A percentile compares a stretch with the other conserved stretches of the same genome.
phyloP scores from a whole-genome alignment of 1,140 invertebrate genomes.

The Plectrocnemia conspersa region DNA sequence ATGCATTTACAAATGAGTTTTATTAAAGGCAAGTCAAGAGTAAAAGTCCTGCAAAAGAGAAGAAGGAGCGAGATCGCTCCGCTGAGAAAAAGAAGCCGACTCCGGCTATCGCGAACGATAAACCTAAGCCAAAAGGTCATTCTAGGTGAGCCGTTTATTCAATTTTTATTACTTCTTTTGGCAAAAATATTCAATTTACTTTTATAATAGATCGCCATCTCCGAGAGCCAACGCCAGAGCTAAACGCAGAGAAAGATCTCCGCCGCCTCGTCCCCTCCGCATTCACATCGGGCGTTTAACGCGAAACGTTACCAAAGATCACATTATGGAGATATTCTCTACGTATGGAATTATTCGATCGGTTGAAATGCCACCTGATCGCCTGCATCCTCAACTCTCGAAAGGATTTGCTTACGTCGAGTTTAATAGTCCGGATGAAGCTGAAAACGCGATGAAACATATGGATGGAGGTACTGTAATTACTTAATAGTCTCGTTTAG shows the following conservation, averaged over 20 bases:
- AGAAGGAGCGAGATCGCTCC: slow-evolving; percentile 48
- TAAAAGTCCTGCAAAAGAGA: slow-evolving; percentile 50
- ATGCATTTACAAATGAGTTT: slow-evolving; percentile 19
- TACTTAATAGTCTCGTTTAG: neutral
- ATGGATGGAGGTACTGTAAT: slow-evolving; percentile 86
- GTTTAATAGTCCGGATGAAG: slow-evolving; percentile 88
- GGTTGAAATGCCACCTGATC: slow-evolving; percentile 85
- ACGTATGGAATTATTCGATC: slow-evolving; percentile 86
- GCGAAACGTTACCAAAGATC: slow-evolving; percentile 88
- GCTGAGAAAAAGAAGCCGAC: slow-evolving; percentile 47
- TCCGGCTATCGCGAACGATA: slow-evolving; percentile 50
- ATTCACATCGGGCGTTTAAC: slow-evolving; percentile 91
- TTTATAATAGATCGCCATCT: slow-evolving; percentile 42
- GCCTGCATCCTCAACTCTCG: slow-evolving; percentile 78
- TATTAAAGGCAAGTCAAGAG: slow-evolving; percentile 43
- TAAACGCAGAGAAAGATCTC: slow-evolving; percentile 71
- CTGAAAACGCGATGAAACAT: slow-evolving; percentile 97
- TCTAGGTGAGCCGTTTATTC: slow-evolving; percentile 48
- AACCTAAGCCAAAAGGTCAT: slow-evolving; percentile 53
- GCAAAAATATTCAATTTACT: too few species aligned
- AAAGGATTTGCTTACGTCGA: slow-evolving; percentile 94
- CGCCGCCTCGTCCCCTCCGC: slow-evolving; percentile 80
- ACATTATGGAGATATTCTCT: slow-evolving; percentile 92
- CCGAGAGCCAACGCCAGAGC: slow-evolving; percentile 51
- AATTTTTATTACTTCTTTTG: too few species aligned